phyloP scores from a whole-genome alignment of 2,113 vertebrate species.

The Pelmatolapia mariae region DNA sequence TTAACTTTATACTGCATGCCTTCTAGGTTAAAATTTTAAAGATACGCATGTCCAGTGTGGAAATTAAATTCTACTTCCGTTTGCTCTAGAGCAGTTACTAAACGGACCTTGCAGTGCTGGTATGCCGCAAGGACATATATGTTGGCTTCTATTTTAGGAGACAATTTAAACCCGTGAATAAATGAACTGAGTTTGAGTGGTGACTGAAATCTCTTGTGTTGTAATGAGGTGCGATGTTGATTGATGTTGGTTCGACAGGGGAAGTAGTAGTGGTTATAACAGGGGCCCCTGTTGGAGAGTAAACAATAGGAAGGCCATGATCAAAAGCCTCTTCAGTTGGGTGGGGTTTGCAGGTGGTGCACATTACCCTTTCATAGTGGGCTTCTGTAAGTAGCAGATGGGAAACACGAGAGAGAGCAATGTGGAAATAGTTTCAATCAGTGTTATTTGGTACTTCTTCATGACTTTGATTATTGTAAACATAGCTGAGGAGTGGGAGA shows the following conservation, averaged over 20 bases:
- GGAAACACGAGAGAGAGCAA: neutral
- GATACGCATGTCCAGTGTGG: neutral
- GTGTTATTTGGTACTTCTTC: neutral
- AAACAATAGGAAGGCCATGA: slow-evolving; percentile 17
- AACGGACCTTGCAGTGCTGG: neutral
- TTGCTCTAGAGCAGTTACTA: neutral
- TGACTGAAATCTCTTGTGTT: slow-evolving; percentile 28
- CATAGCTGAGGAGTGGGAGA: neutral
- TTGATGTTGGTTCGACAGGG: neutral
- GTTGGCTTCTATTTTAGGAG: slow-evolving; percentile 6
- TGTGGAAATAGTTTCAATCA: slow-evolving; percentile 29
- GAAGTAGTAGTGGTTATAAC: slow-evolving; percentile 23
- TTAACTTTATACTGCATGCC: neutral
- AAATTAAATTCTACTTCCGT: neutral
- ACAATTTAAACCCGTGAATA: slow-evolving; percentile 10
- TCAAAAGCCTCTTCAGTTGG: slow-evolving; percentile 33
- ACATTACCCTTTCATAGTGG: neutral
- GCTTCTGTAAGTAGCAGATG: neutral
- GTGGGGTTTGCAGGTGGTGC: slow-evolving; percentile 45
- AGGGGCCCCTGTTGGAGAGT: slow-evolving; percentile 21
- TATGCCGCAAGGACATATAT: neutral
- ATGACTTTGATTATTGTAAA: neutral
- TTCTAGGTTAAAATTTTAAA: neutral
- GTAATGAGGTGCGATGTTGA: slow-evolving; percentile 23
- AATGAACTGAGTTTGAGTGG: neutral